These are phyloP conservation scores for Liasis olivaceus DNA, from an alignment of 2,797 vertebrate species.

Conservation along the genomic window DNA sequence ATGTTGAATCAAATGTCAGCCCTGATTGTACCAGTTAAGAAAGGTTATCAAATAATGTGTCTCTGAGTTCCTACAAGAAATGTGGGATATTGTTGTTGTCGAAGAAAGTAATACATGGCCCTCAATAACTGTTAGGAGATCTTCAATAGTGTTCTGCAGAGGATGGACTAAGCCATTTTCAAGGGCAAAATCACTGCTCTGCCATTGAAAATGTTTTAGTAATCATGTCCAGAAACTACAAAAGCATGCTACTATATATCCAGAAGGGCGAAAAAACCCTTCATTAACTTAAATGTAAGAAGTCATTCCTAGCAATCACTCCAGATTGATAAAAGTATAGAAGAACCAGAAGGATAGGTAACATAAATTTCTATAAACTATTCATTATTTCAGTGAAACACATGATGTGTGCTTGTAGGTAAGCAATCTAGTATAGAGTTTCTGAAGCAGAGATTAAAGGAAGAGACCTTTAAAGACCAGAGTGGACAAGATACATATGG, in stretches of 20 bases:
- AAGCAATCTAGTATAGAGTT: slow-evolving; percentile 66
- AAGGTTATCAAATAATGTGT: neutral
- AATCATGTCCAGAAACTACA: neutral
- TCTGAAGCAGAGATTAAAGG: slow-evolving; percentile 66
- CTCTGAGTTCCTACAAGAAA: neutral
- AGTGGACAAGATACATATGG: slow-evolving; percentile 64
- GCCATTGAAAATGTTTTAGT: neutral
- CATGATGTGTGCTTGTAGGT: slow-evolving; percentile 60
- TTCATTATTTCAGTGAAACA: slow-evolving; percentile 4
- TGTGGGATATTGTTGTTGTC: neutral
- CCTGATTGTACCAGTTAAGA: neutral
- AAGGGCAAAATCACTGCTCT: neutral
- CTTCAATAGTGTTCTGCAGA: neutral
- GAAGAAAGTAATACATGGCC: neutral
- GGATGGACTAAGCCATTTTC: neutral
- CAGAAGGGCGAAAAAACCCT: neutral
- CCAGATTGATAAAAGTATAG: neutral
- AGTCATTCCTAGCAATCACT: neutral
- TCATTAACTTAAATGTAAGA: neutral
- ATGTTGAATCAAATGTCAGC: neutral
- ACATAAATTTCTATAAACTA: neutral
- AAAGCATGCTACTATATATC: too few relatives aligned
- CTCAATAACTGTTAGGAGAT: neutral
- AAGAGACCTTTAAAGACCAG: slow-evolving; percentile 63
- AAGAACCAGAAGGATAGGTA: neutral